Conservation (phyloP, 1,140 invertebrate genomes). For the Lethrus apterus region DNA sequence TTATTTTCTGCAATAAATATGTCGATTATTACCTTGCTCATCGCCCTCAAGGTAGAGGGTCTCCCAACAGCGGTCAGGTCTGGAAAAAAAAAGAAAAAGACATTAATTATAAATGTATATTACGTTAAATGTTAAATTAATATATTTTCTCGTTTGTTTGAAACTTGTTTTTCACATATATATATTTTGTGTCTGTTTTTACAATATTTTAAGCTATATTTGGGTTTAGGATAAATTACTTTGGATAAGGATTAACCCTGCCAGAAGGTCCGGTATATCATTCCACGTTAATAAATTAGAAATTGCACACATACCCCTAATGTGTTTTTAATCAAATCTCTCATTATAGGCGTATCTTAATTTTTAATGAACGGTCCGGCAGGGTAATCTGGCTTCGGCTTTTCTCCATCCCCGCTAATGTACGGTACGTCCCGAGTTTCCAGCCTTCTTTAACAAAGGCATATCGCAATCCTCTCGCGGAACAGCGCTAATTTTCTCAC, state of each 20-base stretch:
- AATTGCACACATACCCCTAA: constrained; percentile 30
- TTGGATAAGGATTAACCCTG: constrained; percentile 15
- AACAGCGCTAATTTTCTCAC: constrained; percentile 34
- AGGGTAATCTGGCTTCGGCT: background rate
- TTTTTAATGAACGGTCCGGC: constrained; percentile 38
- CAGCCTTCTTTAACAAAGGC: background rate
- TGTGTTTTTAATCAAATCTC: constrained; percentile 41
- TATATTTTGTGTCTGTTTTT: background rate
- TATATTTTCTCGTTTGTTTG: no score
- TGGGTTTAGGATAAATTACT: constrained; percentile 9
- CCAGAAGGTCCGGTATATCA: constrained; percentile 14
- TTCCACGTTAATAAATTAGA: constrained; percentile 25
- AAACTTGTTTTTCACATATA: background rate
- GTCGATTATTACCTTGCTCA: constrained; percentile 36
- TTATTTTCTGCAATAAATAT: no score
- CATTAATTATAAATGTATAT: no score
- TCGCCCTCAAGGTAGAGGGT: constrained; percentile 29
- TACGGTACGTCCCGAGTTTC: background rate
- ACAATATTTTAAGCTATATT: constrained; percentile 6
- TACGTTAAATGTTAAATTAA: no score
- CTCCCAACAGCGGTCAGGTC: constrained; percentile 33
- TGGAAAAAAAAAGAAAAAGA: constrained; percentile 27
- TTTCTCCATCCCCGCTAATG: background rate
- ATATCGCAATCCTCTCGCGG: background rate
- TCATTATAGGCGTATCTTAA: constrained; percentile 37